Evolutionary conservation across 2,113 vertebrate species (phyloP).

Genomic region (Eidolon helvum): DNA sequence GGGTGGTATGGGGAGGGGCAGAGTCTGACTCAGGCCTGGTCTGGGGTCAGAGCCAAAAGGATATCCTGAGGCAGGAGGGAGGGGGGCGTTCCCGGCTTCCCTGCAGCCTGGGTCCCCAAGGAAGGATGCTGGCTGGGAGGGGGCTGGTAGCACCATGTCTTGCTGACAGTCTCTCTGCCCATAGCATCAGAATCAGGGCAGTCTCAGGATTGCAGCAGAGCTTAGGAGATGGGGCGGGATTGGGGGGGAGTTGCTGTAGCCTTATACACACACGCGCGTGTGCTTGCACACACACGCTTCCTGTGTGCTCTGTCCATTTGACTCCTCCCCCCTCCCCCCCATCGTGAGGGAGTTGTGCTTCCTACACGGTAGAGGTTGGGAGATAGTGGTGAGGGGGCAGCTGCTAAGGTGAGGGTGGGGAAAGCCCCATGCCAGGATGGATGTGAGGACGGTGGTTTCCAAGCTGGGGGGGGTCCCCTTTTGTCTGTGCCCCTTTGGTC

Average conservation of each 20-base stretch:
- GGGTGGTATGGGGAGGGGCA: slow-evolving; percentile 16
- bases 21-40: slow-evolving; percentile 72
- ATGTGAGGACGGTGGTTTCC: slow-evolving; percentile 66
- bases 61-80: slow-evolving; percentile 69
- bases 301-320: not conserved
- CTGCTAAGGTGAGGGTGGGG: slow-evolving; percentile 71
- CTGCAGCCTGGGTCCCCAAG: slow-evolving; percentile 48
- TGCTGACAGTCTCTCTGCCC: not conserved
- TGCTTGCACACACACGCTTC: not conserved
- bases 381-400: slow-evolving; percentile 43
- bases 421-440: slow-evolving; percentile 71
- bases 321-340: no score
- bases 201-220: not conserved
- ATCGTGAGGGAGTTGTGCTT: not conserved
- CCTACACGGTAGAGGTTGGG: not conserved
- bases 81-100: slow-evolving; percentile 64
- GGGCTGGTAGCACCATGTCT: not conserved
- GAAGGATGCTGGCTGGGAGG: slow-evolving; percentile 1
- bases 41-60: slow-evolving; percentile 76
- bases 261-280: not conserved
- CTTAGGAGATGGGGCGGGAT: not conserved
- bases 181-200: not conserved
- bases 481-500: slow-evolving; percentile 29
- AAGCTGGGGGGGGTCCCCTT: slow-evolving; percentile 61
- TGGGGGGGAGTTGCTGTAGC: not conserved